phyloP scores from a whole-genome alignment of 64 coral and sea anemone genomes.

The Pachyseris speciosa region DNA sequence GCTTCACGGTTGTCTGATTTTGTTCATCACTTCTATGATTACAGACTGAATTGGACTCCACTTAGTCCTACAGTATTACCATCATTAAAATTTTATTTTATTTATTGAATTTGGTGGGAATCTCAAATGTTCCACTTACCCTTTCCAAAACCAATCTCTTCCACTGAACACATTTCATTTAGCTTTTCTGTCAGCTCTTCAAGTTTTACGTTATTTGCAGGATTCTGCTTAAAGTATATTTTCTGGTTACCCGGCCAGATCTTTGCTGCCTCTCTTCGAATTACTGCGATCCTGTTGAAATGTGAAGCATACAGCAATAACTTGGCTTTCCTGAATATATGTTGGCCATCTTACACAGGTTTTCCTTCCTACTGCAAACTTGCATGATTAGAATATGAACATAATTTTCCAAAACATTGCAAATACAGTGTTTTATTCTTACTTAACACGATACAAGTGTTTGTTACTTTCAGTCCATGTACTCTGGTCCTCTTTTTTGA shows the following conservation, averaged over 20 bases:
- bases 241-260: conserved; percentile 37
- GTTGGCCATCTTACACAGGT: background rate
- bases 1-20: no score
- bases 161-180: background rate
- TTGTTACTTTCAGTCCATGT: conserved; percentile 20
- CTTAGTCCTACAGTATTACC: no score
- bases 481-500: conserved; percentile 14
- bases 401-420: conserved; percentile 28
- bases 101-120: background rate
- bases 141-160: conserved; percentile 37
- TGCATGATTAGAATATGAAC: conserved; percentile 12
- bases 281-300: conserved; percentile 25
- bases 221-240: conserved; percentile 50
- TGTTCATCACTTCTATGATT: no score
- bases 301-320: conserved; percentile 10
- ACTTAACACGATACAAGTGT: conserved; percentile 16
- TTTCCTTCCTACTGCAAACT: conserved; percentile 17
- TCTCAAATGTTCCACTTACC: conserved; percentile 12
- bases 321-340: background rate
- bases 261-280: conserved; percentile 29
- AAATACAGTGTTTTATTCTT: conserved; percentile 19
- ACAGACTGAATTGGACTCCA: no score
- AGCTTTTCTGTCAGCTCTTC: conserved; percentile 21
- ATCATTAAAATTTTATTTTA: no score
- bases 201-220: background rate